Evolutionary conservation across 2,888 invertebrate genomes (phyloP), one percentile per base, ranked within the genome.

Genomic region (Ceratothoa steindachneri): DNA sequence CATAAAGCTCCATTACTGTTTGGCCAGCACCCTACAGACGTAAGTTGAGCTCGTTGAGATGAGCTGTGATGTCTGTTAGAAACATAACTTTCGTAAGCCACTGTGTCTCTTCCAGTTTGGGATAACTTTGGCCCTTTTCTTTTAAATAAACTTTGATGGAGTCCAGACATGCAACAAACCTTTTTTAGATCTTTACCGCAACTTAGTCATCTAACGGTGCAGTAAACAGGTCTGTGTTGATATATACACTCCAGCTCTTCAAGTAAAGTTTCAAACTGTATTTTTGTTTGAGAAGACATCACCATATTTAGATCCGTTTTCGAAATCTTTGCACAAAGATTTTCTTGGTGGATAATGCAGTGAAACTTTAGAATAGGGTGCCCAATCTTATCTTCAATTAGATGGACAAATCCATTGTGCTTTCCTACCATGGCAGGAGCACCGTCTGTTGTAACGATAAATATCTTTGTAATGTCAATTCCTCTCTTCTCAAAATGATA

Each of bases 141-240:
- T 9, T 30, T 30, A 67, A 30, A 31, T 30, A 67, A 30, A 30
- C 30, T 24, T 31, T 28, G 31, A 67, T 67, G 22, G 29, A 29
- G 30, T 67, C 67, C 29, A 67, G 30, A 2, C 4, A 67, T 30
- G 12, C 67, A 15, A 67, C 67, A 67, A 67, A 67, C 31, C 31
- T 29, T 22, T n/a, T 41, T 31, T 22, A 67, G 31, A 30, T n/a
- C n/a, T 19, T 67, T 67, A 9, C 67, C 67, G 30, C 67, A 67
- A 22, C 30, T 67, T 67, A 67, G 30, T 31, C 67, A 67, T 31
- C 41, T 67, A 41, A 67, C 67, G 19, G 22, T 67, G 67, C 31
- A n/a, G 31, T 5, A 22, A 2, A 41, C 22, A n/a, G 31, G 7
- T 41, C 15, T 67, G 31, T 41, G 30, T 30, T 19, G 29, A 12